A percentile compares a stretch with the other conserved stretches of the same genome.
These are phyloP conservation scores for Drosophila infuscata DNA, from an alignment of 2,888 invertebrate species.

Conservation along the genomic window DNA sequence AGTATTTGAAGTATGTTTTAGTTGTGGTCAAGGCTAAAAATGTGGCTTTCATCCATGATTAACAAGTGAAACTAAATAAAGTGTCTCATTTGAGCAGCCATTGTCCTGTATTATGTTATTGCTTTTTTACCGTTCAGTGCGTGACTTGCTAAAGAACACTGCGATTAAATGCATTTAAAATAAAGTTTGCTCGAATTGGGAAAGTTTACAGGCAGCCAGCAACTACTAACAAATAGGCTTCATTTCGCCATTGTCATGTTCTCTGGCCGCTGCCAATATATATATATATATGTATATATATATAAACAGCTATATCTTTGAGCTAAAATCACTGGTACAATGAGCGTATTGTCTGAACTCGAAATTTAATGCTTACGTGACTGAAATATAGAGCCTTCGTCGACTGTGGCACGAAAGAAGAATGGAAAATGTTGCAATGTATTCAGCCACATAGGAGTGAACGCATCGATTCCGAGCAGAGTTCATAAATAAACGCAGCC, in stretches of 20 bases:
- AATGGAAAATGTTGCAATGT: constrained; percentile 48
- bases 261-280: constrained; percentile 33
- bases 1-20: constrained; percentile 26
- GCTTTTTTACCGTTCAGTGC: background rate
- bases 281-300: background rate
- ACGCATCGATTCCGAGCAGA: constrained; percentile 56
- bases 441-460: constrained; percentile 30
- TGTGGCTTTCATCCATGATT: constrained; percentile 45
- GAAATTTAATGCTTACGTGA: constrained; percentile 70
- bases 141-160: constrained; percentile 26
- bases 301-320: constrained; percentile 43
- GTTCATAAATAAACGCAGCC: constrained; percentile 65
- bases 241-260: constrained; percentile 65
- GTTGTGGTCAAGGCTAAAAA: constrained; percentile 45
- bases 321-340: constrained; percentile 70
- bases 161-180: constrained; percentile 51
- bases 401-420: constrained; percentile 9
- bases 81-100: constrained; percentile 20
- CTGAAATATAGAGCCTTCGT: constrained; percentile 47
- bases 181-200: constrained; percentile 51
- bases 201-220: constrained; percentile 36
- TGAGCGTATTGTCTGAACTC: constrained; percentile 62
- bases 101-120: background rate
- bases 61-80: constrained; percentile 45
- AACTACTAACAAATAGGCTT: constrained; percentile 62